phyloP scores from a whole-genome alignment of 2,113 vertebrate genomes.

The Grallaria varia region DNA sequence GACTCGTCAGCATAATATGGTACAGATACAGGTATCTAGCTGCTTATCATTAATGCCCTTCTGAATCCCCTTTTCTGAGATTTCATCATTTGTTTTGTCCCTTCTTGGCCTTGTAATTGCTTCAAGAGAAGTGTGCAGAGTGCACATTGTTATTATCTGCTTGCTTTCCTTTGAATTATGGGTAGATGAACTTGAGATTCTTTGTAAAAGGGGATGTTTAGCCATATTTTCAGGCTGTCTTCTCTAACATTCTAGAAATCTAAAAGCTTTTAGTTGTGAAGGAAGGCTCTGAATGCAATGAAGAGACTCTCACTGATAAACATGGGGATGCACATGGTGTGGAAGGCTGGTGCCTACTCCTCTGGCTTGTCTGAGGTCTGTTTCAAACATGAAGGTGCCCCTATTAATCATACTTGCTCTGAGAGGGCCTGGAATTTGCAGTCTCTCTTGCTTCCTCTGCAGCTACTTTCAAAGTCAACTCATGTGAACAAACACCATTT shows the following conservation, averaged over 20 bases:
- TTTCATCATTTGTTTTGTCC: background rate
- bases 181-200: background rate
- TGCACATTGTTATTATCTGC: background rate
- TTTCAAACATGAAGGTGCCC: background rate
- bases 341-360: background rate
- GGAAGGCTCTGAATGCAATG: background rate
- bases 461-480: background rate
- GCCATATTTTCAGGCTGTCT: background rate
- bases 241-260: background rate
- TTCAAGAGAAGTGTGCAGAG: background rate
- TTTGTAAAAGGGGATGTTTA: background rate
- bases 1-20: background rate
- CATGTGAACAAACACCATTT: background rate
- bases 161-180: background rate
- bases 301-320: background rate
- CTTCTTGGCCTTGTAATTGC: background rate
- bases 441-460: background rate
- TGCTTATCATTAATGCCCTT: background rate
- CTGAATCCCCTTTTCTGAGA: background rate
- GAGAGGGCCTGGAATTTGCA: background rate
- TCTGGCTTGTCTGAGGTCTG: background rate
- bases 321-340: fast-evolving
- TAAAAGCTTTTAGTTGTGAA: background rate
- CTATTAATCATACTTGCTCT: background rate
- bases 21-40: background rate